These are phyloP conservation scores for Campoletis sonorensis DNA, from an alignment of 1,140 invertebrate species.

Conservation along the genomic window DNA sequence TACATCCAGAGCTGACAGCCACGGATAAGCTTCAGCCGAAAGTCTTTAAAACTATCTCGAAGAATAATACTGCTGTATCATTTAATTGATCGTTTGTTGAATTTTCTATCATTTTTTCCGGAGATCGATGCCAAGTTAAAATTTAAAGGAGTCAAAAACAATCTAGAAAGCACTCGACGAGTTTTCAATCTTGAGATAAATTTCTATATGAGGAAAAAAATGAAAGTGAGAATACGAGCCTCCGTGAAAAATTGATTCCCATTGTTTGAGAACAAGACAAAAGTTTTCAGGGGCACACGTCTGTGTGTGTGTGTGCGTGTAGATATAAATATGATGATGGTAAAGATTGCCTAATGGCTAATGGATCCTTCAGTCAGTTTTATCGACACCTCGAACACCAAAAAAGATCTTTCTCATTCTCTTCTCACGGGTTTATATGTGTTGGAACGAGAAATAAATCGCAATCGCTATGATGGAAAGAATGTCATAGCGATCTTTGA, in stretches of 20 bases:
- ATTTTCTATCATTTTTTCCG: too few species aligned
- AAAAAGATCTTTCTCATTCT: not conserved
- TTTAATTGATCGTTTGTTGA: too few species aligned
- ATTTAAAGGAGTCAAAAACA: too few species aligned
- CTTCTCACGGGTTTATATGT: too few species aligned
- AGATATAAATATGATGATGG: slow-evolving; percentile 53
- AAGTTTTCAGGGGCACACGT: not conserved
- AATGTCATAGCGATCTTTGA: not conserved
- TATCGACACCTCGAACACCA: slow-evolving; percentile 37
- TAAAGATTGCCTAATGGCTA: slow-evolving; percentile 66
- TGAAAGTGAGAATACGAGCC: not conserved
- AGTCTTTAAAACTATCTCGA: too few species aligned
- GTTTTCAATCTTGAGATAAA: not conserved
- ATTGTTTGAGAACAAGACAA: slow-evolving; percentile 57
- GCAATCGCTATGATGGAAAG: not conserved
- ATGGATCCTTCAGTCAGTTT: slow-evolving; percentile 57
- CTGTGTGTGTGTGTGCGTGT: too few species aligned
- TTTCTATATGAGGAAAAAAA: not conserved
- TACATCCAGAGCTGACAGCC: too few species aligned
- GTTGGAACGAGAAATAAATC: not conserved
- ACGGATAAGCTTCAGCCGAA: too few species aligned
- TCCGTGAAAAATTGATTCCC: slow-evolving; percentile 60
- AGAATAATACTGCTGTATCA: too few species aligned
- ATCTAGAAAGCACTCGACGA: not conserved
- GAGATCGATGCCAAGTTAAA: too few species aligned